Base-by-base conservation (phyloP, 92 coral and sea anemone species). In the Chrysogorgia sp. region DNA sequence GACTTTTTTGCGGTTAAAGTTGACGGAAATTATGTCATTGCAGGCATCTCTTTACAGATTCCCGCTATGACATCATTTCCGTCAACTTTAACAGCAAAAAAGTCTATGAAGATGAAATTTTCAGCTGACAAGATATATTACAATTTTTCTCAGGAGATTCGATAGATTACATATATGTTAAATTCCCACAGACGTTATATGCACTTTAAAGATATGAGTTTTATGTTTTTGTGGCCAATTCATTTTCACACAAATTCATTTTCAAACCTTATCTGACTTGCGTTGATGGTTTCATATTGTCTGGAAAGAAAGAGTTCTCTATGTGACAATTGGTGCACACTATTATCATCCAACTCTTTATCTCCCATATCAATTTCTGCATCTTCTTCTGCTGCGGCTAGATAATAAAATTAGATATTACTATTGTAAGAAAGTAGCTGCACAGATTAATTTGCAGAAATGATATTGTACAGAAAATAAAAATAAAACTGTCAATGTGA, bases 321-420 rank as follows among this genome's bases (percentile, higher is more conserved):
- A 60, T 96, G 99, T 53, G 96, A 86, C 74, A 96, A 68, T 91
- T 96, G 99, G 74, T 96, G 99, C 33, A 93, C 83, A 22, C 86
- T 67, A 3, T 86, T 89, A 83, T 96, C 99, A 80, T 96, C 99
- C 43, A 96, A 85, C 60, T 96, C 99, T 12, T 21, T 58, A 14
- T 96, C 99, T 10, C 99, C 99, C 99, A 96, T 96, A 62, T 96
- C 99, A 80, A 96, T 88, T 78, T 96, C 99, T 25, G 99, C 99
- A 87, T 96, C 99, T 72, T 96, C 99, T 69, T 96, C 99, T 55
- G 79, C 79, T 53, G 79, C 64, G 58, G 97, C 99, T 87, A 85
- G 84, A 21, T 91, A 47, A 12, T 37, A 37, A 12, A 5, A 37
- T 37, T 37, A n/a, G n/a, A n/a, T n/a, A n/a, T n/a, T n/a, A n/a